phyloP scores from a whole-genome alignment of 2,113 vertebrate species.

The Dasyurus viverrinus region DNA sequence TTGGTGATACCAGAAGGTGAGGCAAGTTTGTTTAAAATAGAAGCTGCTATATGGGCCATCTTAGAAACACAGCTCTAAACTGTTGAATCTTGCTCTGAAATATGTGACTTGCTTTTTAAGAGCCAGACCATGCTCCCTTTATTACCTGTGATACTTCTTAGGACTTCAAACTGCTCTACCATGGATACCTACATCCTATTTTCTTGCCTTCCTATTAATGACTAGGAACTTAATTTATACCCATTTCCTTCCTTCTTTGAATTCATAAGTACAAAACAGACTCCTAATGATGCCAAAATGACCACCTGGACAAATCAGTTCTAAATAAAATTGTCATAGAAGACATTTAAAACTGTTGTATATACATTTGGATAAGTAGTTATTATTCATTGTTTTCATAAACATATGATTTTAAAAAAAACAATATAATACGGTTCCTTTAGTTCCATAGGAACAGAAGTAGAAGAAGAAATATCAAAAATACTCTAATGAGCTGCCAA shows the following conservation, averaged over 20 bases:
- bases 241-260: background rate
- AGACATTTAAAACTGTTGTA: background rate
- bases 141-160: background rate
- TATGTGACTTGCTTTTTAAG: background rate
- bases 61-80: background rate
- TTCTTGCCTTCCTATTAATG: background rate
- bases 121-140: background rate
- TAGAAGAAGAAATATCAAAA: background rate
- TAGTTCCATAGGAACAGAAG: background rate
- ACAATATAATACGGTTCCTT: background rate
- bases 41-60: background rate
- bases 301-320: background rate
- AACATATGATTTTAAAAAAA: background rate
- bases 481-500: background rate
- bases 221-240: background rate
- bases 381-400: background rate
- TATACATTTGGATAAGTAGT: background rate
- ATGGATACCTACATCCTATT: background rate
- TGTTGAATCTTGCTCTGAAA: background rate
- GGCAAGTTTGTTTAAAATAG: background rate
- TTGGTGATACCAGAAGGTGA: background rate
- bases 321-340: background rate
- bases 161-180: background rate
- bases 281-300: background rate
- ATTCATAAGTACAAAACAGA: background rate